Percentiles rank a stretch among this genome's conserved stretches.
phyloP scores from a whole-genome alignment of 2,113 vertebrate species.

The Heterotilapia buettikoferi region DNA sequence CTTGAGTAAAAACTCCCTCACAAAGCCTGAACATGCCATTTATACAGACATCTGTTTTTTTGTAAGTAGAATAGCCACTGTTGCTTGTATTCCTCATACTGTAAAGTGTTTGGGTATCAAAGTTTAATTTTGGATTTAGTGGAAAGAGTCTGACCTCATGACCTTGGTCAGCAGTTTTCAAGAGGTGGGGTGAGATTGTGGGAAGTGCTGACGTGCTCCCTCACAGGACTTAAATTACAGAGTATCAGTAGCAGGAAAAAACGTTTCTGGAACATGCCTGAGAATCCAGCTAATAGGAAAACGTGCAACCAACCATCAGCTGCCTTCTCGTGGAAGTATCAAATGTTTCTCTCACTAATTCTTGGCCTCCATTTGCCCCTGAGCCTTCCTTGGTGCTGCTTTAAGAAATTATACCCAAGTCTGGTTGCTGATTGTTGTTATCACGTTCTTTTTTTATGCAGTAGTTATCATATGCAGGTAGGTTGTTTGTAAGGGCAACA shows the following conservation, averaged over 20 bases:
- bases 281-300: background rate
- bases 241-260: constrained; percentile 1
- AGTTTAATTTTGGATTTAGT: background rate
- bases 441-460: background rate
- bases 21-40: background rate
- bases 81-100: background rate
- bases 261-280: background rate
- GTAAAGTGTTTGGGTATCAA: background rate
- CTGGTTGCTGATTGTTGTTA: background rate
- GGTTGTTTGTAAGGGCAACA: background rate
- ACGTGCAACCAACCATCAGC: background rate
- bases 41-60: background rate
- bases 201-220: background rate
- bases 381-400: background rate
- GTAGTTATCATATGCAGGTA: background rate
- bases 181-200: background rate
- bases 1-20: background rate
- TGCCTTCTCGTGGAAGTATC: background rate
- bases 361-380: background rate
- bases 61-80: background rate
- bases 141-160: background rate
- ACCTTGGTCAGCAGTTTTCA: background rate
- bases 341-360: background rate
- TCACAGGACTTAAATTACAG: background rate
- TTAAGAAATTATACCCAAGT: background rate